These are phyloP conservation scores for Lagorchestes hirsutus DNA, from an alignment of 2,797 vertebrate species.

Conservation along the genomic window DNA sequence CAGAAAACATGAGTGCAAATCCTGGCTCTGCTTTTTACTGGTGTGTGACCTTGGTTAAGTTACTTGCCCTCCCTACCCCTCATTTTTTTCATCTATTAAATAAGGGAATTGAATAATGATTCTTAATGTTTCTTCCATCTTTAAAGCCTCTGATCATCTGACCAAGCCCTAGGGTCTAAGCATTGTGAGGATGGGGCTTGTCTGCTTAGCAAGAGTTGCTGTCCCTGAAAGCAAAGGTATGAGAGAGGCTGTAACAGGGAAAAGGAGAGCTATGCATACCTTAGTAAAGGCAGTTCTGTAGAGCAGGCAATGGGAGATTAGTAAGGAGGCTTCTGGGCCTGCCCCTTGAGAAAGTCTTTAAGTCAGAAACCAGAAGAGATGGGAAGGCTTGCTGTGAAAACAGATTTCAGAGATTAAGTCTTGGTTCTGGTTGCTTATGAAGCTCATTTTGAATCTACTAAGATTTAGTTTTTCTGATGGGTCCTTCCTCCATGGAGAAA, in stretches of 20 bases:
- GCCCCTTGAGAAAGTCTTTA: neutral
- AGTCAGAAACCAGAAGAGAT: neutral
- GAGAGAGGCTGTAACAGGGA: neutral
- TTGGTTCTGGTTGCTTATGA: neutral
- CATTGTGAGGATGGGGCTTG: neutral
- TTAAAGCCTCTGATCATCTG: neutral
- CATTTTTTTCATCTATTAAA: neutral
- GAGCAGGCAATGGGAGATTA: neutral
- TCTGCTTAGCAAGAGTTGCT: neutral
- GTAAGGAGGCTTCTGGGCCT: neutral
- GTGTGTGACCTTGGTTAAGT: neutral
- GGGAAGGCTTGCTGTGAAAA: too few relatives aligned
- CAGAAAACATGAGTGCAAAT: neutral
- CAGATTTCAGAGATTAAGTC: neutral
- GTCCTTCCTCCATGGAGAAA: neutral
- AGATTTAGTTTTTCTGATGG: neutral
- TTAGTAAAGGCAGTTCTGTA: constrained; percentile 2
- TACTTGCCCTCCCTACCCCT: neutral
- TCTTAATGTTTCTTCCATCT: neutral
- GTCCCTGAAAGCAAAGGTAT: neutral
- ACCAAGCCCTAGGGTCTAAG: too few relatives aligned
- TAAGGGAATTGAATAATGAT: neutral
- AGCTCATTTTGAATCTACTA: neutral
- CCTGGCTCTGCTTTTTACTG: neutral
- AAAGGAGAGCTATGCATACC: neutral